Evolutionary conservation across 2,888 invertebrate genomes (phyloP).

Genomic region (Seladonia tumulorum): DNA sequence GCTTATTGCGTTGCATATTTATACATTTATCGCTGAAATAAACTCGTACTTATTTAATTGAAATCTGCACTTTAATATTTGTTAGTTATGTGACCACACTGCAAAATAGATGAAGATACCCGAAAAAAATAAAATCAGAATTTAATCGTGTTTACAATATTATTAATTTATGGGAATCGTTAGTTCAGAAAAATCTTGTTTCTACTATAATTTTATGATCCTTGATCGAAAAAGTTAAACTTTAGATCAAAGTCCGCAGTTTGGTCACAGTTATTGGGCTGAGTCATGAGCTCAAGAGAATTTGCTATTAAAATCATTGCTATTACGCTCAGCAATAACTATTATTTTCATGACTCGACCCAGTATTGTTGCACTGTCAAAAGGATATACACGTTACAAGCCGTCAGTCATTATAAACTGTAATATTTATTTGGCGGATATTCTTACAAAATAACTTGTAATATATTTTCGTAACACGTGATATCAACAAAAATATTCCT

Average conservation of each 20-base stretch:
- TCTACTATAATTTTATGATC: background rate
- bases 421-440: constrained; percentile 77
- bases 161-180: background rate
- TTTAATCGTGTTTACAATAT: background rate
- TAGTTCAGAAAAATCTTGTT: no score
- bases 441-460: constrained; percentile 81
- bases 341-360: background rate
- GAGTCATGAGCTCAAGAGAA: background rate
- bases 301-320: background rate
- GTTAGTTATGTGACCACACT: background rate
- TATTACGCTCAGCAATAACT: background rate
- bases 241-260: background rate
- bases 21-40: constrained; percentile 44
- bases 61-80: constrained; percentile 13
- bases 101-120: background rate
- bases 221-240: background rate
- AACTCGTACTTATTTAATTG: constrained; percentile 58
- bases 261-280: background rate
- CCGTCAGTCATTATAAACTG: constrained; percentile 72
- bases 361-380: background rate
- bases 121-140: background rate
- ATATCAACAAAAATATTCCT: constrained; percentile 77
- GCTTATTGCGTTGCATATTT: constrained; percentile 43
- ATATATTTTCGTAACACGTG: constrained; percentile 77
- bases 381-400: constrained; percentile 17